phyloP scores from a whole-genome alignment of 2,888 invertebrate species.

The Oscheius sp. region DNA sequence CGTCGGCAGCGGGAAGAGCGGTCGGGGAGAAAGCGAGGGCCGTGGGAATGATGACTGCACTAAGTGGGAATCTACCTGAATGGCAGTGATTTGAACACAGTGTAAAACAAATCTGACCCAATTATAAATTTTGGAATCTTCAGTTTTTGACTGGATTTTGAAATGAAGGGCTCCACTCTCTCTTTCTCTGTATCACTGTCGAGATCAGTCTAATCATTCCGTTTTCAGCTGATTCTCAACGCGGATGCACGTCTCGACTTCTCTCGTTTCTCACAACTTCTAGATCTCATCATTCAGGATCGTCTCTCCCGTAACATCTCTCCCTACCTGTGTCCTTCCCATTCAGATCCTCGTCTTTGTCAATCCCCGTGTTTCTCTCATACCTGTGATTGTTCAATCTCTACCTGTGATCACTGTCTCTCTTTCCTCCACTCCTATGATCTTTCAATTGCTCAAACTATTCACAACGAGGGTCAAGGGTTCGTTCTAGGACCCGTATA shows the following conservation, averaged over 20 bases:
- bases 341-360: slow-evolving; percentile 29
- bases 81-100: no score
- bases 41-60: no score
- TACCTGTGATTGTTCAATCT: slow-evolving; percentile 16
- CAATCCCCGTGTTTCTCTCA: slow-evolving; percentile 10
- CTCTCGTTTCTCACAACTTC: slow-evolving; percentile 22
- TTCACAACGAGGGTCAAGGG: slow-evolving; percentile 8
- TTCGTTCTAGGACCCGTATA: no score
- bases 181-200: no score
- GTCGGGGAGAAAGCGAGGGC: no score
- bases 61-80: no score
- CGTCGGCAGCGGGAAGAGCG: neutral
- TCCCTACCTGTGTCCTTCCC: slow-evolving; percentile 29
- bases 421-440: slow-evolving; percentile 17
- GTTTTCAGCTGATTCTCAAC: slow-evolving; percentile 46
- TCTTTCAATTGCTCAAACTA: slow-evolving; percentile 17
- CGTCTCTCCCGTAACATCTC: neutral
- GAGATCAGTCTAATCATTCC: no score
- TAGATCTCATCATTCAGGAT: slow-evolving; percentile 17
- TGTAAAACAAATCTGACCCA: no score
- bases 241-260: slow-evolving; percentile 58
- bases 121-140: no score
- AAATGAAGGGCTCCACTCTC: no score
- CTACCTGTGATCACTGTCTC: slow-evolving; percentile 1
- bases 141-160: no score